Evolutionary conservation across 2,797 vertebrate species (phyloP).

Genomic region (Centroberyx gerrardi): DNA sequence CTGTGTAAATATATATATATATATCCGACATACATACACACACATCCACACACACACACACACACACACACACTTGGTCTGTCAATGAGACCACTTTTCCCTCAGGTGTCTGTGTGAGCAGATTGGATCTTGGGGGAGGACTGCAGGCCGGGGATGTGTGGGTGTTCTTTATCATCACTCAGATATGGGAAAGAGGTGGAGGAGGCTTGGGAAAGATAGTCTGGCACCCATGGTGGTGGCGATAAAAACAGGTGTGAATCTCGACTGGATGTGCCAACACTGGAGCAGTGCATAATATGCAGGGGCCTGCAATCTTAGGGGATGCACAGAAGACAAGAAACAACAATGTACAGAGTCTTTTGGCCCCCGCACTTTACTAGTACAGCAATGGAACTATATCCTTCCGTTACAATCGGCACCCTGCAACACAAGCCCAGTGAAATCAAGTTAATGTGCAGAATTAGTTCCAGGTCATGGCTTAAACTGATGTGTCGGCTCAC

Average conservation of each 20-base stretch:
- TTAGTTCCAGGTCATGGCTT: slow-evolving; percentile 74
- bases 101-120: slow-evolving; percentile 54
- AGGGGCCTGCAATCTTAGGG: background rate
- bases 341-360: background rate
- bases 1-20: no score
- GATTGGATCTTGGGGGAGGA: slow-evolving; percentile 56
- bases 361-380: background rate
- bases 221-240: slow-evolving; percentile 28
- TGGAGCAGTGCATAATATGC: background rate
- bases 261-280: slow-evolving; percentile 12
- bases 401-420: slow-evolving; percentile 31
- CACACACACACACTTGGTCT: slow-evolving; percentile 33
- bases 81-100: slow-evolving; percentile 61
- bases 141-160: slow-evolving; percentile 46
- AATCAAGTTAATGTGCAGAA: slow-evolving; percentile 64
- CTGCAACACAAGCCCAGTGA: slow-evolving; percentile 47
- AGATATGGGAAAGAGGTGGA: slow-evolving; percentile 32
- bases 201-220: slow-evolving; percentile 29
- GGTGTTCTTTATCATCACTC: slow-evolving; percentile 67
- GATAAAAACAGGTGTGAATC: slow-evolving; percentile 46
- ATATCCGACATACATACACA: no score
- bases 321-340: slow-evolving; percentile 3
- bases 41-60: background rate
- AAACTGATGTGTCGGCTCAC: slow-evolving; percentile 54
- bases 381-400: slow-evolving; percentile 23